phyloP scores from a whole-genome alignment of 2,797 vertebrate species.

The Sciaenops ocellatus region DNA sequence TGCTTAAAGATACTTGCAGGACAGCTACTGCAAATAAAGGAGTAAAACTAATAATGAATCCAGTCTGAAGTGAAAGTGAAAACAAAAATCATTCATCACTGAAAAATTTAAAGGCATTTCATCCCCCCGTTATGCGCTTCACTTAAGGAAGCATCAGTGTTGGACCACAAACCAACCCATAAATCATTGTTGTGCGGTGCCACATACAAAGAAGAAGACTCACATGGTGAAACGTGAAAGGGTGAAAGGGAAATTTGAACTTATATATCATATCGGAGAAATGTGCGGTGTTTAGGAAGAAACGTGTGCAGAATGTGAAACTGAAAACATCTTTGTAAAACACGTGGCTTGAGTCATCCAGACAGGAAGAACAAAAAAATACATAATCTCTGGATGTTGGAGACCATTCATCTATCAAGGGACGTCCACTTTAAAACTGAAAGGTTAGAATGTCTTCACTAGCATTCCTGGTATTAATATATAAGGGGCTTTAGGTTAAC shows the following conservation, averaged over 20 bases:
- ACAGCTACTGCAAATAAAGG: constrained; percentile 27
- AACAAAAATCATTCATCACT: constrained; percentile 38
- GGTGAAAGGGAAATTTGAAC: constrained; percentile 17
- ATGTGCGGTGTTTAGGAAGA: background rate
- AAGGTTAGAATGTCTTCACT: constrained; percentile 38
- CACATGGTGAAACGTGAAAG: constrained; percentile 17
- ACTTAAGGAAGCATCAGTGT: constrained; percentile 29
- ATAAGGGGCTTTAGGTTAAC: constrained; percentile 43
- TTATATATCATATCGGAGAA: background rate
- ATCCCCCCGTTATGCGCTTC: constrained; percentile 16
- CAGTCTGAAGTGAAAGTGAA: constrained; percentile 7
- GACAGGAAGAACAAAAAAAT: background rate
- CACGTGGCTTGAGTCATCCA: background rate
- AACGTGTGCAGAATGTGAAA: constrained; percentile 30
- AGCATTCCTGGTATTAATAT: constrained; percentile 53
- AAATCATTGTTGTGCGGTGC: constrained; percentile 37
- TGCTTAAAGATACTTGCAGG: constrained; percentile 35
- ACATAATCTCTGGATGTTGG: background rate
- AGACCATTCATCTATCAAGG: background rate
- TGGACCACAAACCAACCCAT: constrained; percentile 12
- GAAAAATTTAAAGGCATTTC: constrained; percentile 40
- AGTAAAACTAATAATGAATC: background rate
- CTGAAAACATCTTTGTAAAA: constrained; percentile 21
- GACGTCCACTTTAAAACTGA: constrained; percentile 38
- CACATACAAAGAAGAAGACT: constrained; percentile 4